Conservation (phyloP, 2,797 vertebrate genomes). For the Manis crassicaudata region DNA sequence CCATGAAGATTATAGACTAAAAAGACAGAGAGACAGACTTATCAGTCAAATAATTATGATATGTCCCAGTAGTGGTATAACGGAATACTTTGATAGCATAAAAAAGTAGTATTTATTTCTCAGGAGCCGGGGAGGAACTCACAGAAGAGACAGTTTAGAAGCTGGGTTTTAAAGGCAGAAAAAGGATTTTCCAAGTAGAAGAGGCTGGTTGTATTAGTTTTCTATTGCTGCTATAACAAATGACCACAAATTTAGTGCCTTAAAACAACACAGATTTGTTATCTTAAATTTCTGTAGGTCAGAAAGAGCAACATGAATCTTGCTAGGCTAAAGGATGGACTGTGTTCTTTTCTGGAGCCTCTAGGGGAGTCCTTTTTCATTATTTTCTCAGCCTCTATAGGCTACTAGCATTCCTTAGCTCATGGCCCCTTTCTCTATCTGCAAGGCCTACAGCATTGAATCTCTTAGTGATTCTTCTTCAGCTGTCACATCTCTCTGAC, state of each 20-base stretch:
- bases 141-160: background rate
- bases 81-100: background rate
- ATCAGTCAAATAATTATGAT: background rate
- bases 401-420: background rate
- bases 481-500: background rate
- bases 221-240: background rate
- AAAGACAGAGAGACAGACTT: constrained; percentile 6
- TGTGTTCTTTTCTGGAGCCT: background rate
- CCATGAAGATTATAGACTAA: background rate
- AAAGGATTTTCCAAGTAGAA: background rate
- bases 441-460: background rate
- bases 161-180: constrained; percentile 9
- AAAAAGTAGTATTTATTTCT: background rate
- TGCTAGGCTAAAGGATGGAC: background rate
- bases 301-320: background rate
- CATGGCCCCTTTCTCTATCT: background rate
- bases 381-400: background rate
- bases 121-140: background rate
- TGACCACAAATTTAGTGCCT: background rate
- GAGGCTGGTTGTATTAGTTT: background rate
- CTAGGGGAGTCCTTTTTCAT: background rate
- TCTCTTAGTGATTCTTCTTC: background rate
- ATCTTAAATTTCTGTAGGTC: background rate
- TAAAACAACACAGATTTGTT: background rate
- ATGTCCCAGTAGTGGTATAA: background rate